Base-by-base conservation (phyloP, 2,797 vertebrate species). In the Ptychadena robeensis region DNA sequence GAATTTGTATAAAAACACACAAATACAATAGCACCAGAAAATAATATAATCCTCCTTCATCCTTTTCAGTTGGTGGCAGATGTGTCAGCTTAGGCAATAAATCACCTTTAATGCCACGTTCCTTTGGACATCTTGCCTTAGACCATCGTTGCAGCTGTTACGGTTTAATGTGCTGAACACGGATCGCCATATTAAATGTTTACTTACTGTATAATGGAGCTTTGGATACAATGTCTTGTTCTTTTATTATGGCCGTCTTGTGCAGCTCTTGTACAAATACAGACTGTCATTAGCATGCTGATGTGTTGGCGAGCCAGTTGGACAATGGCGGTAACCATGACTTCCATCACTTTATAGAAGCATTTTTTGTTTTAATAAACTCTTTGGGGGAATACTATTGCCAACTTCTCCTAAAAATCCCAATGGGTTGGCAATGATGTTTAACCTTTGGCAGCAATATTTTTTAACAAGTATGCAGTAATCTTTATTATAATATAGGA, bases 31-130 rank as follows among this genome's bases (percentile, higher is more conserved):
- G 48, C 31, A 70, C 5, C 48, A 82, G 67, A 65, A 65, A 9
- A 63, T 69, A 61, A 76, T 70, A 48, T 64, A 77, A 82, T 77
- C 81, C 67, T 72, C 57, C 81, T 75, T 68, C 44, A 5, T 63
- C 18, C 59, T 68, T 77, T 57, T 31, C 61, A 37, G 15, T 18
- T 67, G 1, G 37, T 71, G 57, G 66, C 81, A 78, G 35, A 77
- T 75, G 73, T 82, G 81, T 77, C 88, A 87, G 89, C 89, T 90
- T 91, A 94, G 92, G 91, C 88, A 87, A 94, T 93, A 93, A 92
- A 92, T 89, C 86, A 89, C 89, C 91, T 89, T 85, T 68, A 88
- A 85, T 87, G 82, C 80, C 90, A 86, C 88, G 37, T 34, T 38
- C 31, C 67, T 71, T 25, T 53, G 73, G 32, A 66, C 67, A 53